Base-by-base conservation (phyloP, 2,113 vertebrate species). In the Pseudorectes ferrugineus region DNA sequence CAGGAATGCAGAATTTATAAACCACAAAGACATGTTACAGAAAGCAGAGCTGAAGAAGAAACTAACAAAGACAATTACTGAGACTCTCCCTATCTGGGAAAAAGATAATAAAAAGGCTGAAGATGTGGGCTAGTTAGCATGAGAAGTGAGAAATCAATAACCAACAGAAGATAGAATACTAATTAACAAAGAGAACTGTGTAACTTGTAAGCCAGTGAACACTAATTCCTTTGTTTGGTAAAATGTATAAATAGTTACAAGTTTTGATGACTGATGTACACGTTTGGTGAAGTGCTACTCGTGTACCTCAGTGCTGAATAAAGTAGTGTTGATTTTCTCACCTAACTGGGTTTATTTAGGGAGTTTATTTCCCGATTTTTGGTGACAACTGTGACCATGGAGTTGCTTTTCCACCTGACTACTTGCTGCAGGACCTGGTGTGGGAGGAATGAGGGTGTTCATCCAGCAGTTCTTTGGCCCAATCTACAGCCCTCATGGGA, bases 271-370 rank as follows among this genome's bases (percentile, higher is more conserved):
- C 36, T 13, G 8, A 21, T 33, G 11, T 4, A 38, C 15, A 4
- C 0, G 0, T 51, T 58, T 43, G 36, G 6, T 58, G 51, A 43
- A 57, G 15, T 51, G 19, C 24, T 43, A 10, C 61, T 29, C 3
- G 3, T 5, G 10, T 29, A 52, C 24, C 33, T 81, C 38, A 29
- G 12, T 42, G 33, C 36, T 51, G 28, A n/a, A n/a, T 38, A 38
- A 88, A 66, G 12, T 33, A n/a, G n/a, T 24, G 16, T 21, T 58
- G 38, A 10, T 65, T 73, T 81, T 52, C 45, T 38, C 45, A 38
- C 36, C 26, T 49, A 17, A 20, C 5, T 15, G 45, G 22, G 33
- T 43, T 59, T 59, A 18, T 36, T 26, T 51, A 33, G 14, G 63
- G 75, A 33, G 51, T 66, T 73, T 36, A 17, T 58, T 38, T 73